Evolutionary conservation across 1,140 invertebrate genomes (phyloP).

Genomic region (Lethrus apterus): DNA sequence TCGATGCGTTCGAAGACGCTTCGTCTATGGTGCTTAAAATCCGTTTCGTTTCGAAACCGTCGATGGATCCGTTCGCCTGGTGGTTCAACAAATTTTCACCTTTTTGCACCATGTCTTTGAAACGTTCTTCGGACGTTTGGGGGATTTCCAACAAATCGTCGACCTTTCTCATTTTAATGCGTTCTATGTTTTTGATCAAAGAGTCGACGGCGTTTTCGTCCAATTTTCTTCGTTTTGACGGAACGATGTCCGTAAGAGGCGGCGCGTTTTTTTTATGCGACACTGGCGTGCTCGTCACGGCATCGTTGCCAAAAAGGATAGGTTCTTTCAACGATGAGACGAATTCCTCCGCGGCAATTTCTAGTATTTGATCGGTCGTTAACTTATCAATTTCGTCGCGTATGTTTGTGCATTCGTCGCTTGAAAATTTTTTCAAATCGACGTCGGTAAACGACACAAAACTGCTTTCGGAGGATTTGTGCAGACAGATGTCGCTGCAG

Average conservation of each 20-base stretch:
- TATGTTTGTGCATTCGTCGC: conserved; percentile 1
- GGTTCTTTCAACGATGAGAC: neutral
- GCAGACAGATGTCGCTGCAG: conserved; percentile 18
- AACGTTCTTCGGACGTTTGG: too few species aligned
- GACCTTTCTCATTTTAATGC: conserved; percentile 7
- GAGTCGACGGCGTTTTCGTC: neutral
- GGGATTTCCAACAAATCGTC: too few species aligned
- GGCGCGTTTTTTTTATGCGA: neutral
- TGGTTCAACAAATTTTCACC: neutral
- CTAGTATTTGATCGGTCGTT: conserved; percentile 6
- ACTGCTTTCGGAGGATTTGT: neutral
- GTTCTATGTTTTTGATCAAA: conserved; percentile 5
- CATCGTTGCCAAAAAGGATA: too few species aligned
- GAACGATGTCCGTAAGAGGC: neutral
- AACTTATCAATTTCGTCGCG: neutral
- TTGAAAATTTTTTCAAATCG: conserved; percentile 2
- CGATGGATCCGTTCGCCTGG: neutral
- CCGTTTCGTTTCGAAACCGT: conserved; percentile 1
- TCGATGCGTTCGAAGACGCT: conserved; percentile 5
- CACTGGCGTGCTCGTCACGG: conserved; percentile 1
- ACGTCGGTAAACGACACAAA: neutral
- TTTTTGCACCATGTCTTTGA: conserved; percentile 1
- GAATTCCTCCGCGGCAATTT: conserved; percentile 10
- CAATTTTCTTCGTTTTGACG: conserved; percentile 6
- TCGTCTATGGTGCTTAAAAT: conserved; percentile 8